A percentile compares a stretch with the other conserved stretches of the same genome.
Conservation (phyloP, 2,113 vertebrate species). For the Oryzias celebensis region DNA sequence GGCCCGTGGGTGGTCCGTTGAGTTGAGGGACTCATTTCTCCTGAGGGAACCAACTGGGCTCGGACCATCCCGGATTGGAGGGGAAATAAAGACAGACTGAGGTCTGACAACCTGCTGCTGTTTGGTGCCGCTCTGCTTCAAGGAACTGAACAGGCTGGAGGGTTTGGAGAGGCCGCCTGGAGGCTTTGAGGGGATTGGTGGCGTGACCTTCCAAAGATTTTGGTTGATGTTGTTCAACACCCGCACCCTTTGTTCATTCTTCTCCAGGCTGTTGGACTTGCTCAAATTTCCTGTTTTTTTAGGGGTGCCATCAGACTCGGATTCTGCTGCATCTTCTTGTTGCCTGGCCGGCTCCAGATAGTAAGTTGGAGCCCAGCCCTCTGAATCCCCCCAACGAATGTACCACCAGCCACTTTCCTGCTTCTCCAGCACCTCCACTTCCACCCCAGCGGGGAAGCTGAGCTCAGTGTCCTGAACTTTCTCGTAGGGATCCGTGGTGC, state of each 20-base stretch:
- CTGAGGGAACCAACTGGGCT: conserved; percentile 84
- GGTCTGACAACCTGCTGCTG: conserved; percentile 93
- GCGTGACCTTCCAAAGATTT: conserved; percentile 84
- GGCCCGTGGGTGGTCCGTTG: conserved; percentile 83
- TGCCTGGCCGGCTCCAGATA: conserved; percentile 84
- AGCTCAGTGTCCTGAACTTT: conserved; percentile 94
- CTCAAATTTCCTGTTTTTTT: conserved; percentile 82
- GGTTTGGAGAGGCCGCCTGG: conserved; percentile 90
- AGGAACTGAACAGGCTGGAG: conserved; percentile 67
- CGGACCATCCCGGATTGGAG: conserved; percentile 64
- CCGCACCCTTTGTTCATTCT: conserved; percentile 93
- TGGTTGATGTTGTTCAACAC: conserved; percentile 94
- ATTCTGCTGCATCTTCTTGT: conserved; percentile 73
- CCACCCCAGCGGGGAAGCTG: conserved; percentile 90
- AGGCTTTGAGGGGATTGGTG: conserved; percentile 95
- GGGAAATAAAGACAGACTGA: conserved; percentile 93
- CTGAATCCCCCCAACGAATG: conserved; percentile 84
- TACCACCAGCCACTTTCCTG: conserved; percentile 98
- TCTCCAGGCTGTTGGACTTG: conserved; percentile 96
- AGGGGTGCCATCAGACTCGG: conserved; percentile 78
- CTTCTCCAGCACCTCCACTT: conserved; percentile 94
- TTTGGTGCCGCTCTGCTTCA: conserved; percentile 86
- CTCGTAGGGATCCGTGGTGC: conserved; percentile 90
- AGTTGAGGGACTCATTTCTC: conserved; percentile 92
- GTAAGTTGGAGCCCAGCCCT: conserved; percentile 97